phyloP scores from a whole-genome alignment of 1,140 invertebrate genomes.

The Branchinecta lynchi region DNA sequence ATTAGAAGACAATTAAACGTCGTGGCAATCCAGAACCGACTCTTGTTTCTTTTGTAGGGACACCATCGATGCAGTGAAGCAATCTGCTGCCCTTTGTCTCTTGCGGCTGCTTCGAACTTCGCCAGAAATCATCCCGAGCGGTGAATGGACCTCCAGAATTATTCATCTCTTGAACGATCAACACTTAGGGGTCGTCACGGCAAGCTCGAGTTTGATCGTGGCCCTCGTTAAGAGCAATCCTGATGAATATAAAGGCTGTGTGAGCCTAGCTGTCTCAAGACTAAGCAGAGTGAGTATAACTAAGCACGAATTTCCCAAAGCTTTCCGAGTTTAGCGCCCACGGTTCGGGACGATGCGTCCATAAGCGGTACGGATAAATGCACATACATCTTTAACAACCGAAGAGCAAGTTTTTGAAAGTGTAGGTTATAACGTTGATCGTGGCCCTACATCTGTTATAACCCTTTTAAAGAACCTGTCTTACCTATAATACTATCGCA shows the following conservation, averaged over 20 bases:
- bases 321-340: too few relatives aligned
- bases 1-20: too few relatives aligned
- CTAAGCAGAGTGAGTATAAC: slow-evolving; percentile 58
- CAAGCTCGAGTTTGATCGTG: slow-evolving; percentile 94
- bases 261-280: slow-evolving; percentile 90
- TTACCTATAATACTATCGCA: too few relatives aligned
- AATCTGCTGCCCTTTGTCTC: slow-evolving; percentile 93
- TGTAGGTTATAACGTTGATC: too few relatives aligned
- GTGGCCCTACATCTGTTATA: too few relatives aligned
- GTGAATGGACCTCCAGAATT: slow-evolving; percentile 97
- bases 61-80: slow-evolving; percentile 99
- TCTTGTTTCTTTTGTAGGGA: slow-evolving; percentile 47
- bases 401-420: too few relatives aligned
- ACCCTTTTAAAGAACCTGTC: too few relatives aligned
- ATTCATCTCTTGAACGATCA: slow-evolving; percentile 98
- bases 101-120: slow-evolving; percentile 81
- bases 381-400: too few relatives aligned
- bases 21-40: too few relatives aligned
- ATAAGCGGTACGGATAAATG: too few relatives aligned
- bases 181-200: slow-evolving; percentile 97
- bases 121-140: slow-evolving; percentile 85
- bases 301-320: too few relatives aligned
- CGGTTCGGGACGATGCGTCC: too few relatives aligned
- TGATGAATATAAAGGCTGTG: slow-evolving; percentile 98
- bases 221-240: slow-evolving; percentile 95